phyloP scores from a whole-genome alignment of 2,113 vertebrate species.

The Nettapus auritus region DNA sequence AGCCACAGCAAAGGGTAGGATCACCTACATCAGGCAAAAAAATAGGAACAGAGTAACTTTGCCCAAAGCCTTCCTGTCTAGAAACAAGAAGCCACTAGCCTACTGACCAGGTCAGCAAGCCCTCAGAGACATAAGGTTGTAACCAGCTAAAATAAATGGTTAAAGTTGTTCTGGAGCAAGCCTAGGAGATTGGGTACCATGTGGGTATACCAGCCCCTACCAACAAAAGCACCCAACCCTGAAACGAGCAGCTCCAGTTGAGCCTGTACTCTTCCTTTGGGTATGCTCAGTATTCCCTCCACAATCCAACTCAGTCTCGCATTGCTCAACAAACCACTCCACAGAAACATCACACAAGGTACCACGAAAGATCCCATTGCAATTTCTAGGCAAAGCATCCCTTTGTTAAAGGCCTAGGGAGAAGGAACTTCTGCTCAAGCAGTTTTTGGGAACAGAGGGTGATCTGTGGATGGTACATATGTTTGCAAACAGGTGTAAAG shows the following conservation, averaged over 20 bases:
- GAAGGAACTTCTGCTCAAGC: not conserved
- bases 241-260: not conserved
- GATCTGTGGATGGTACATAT: not conserved
- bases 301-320: not conserved
- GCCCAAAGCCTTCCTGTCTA: not conserved
- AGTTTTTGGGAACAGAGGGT: not conserved
- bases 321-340: not conserved
- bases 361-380: not conserved
- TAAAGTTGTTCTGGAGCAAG: not conserved
- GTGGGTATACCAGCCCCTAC: not conserved
- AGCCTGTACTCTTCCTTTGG: not conserved
- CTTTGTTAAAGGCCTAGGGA: not conserved
- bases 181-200: not conserved
- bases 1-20: not conserved
- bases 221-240: not conserved
- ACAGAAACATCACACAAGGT: not conserved
- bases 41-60: not conserved
- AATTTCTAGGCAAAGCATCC: not conserved
- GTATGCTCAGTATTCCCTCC: not conserved
- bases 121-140: rapidly evolving
- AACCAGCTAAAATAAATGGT: not conserved
- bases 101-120: not conserved
- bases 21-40: not conserved
- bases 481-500: not conserved
- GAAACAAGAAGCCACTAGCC: not conserved